These are phyloP conservation scores for Platypus cylindrus DNA, from an alignment of 2,888 invertebrate species.

Conservation along the genomic window DNA sequence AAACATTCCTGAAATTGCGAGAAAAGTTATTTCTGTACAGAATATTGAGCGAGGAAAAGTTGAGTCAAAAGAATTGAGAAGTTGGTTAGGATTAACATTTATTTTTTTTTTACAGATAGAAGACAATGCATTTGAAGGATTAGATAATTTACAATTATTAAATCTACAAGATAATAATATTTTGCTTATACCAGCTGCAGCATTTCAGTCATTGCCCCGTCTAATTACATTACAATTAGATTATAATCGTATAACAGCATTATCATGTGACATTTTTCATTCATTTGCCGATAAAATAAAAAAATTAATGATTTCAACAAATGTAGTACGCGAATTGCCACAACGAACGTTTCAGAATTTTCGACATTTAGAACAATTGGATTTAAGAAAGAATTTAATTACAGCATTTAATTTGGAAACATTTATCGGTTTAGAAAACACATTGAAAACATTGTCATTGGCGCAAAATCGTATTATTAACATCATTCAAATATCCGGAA, in stretches of 20 bases:
- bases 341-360: constrained; percentile 68
- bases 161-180: constrained; percentile 81
- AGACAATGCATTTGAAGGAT: constrained; percentile 75
- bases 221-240: constrained; percentile 64
- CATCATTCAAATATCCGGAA: constrained; percentile 47
- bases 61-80: too few relatives aligned
- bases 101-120: constrained; percentile 51
- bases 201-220: constrained; percentile 65
- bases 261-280: constrained; percentile 65
- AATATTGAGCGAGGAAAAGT: too few relatives aligned
- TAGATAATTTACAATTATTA: constrained; percentile 61
- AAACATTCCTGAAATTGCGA: too few relatives aligned
- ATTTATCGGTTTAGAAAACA: constrained; percentile 63
- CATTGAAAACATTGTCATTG: constrained; percentile 56
- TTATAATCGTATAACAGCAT: constrained; percentile 75
- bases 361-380: constrained; percentile 55
- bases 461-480: constrained; percentile 65
- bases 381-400: constrained; percentile 68
- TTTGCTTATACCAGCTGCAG: constrained; percentile 69
- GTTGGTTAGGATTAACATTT: too few relatives aligned
- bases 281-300: constrained; percentile 59
- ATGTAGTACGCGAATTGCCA: constrained; percentile 78
- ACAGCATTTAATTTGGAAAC: constrained; percentile 58
- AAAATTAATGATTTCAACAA: constrained; percentile 61
- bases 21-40: too few relatives aligned